phyloP scores from a whole-genome alignment of 2,888 invertebrate genomes.

The Lycocerus yunnanus region DNA sequence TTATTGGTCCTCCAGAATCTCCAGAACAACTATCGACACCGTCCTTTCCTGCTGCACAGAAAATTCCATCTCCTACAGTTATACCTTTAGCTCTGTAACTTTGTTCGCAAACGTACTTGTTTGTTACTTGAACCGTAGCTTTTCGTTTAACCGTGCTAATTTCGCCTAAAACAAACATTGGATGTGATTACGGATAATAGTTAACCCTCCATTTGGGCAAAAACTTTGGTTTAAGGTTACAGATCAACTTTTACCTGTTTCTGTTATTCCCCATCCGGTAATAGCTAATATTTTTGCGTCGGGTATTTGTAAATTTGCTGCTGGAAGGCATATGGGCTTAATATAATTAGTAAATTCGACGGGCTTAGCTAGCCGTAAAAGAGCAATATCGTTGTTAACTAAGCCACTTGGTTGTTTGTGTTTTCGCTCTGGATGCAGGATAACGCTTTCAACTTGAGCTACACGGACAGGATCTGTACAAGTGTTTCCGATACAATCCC shows the following conservation, averaged over 20 bases:
- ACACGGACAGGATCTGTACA: constrained; percentile 50
- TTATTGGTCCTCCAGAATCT: constrained; percentile 64
- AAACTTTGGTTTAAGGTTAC: too few species aligned
- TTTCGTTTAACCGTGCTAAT: constrained; percentile 6
- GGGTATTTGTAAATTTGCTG: constrained; percentile 34
- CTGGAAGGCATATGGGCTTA: constrained; percentile 49
- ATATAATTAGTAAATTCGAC: constrained; percentile 46
- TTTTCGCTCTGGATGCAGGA: constrained; percentile 50
- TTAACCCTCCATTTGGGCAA: too few species aligned
- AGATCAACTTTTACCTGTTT: constrained; percentile 45
- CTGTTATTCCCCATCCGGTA: constrained; percentile 56
- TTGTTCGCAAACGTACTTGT: constrained; percentile 58
- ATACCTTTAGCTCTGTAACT: constrained; percentile 60
- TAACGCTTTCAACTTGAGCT: constrained; percentile 50
- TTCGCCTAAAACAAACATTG: too few species aligned
- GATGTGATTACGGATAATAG: too few species aligned
- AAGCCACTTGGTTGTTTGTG: background rate
- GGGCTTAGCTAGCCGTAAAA: constrained; percentile 47
- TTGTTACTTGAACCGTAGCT: constrained; percentile 59
- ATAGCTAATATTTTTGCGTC: constrained; percentile 44
- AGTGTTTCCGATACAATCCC: constrained; percentile 51
- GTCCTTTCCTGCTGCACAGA: constrained; percentile 72
- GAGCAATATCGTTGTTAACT: constrained; percentile 52
- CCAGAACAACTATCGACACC: constrained; percentile 69
- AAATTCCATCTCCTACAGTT: constrained; percentile 57